phyloP scores from a whole-genome alignment of 35 echinoderm and acorn worm species.

The Antedon bifida region DNA sequence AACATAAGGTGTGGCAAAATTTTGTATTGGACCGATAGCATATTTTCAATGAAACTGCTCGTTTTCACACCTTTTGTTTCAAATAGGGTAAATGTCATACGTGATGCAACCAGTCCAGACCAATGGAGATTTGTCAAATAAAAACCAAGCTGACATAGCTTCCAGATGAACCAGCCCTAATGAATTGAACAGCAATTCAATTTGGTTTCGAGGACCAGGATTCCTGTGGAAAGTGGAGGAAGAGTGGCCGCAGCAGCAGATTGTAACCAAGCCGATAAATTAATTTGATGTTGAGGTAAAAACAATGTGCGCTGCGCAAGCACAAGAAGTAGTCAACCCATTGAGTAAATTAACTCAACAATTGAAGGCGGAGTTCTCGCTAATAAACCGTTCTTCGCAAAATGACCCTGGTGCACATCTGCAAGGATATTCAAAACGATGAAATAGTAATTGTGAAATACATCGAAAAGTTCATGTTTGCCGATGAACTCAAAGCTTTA shows the following conservation, averaged over 20 bases:
- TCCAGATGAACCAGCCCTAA: constrained; percentile 25
- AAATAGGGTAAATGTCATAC: constrained; percentile 28
- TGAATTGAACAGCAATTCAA: not conserved
- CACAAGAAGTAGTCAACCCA: no score
- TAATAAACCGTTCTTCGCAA: no score
- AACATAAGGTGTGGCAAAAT: constrained; percentile 3
- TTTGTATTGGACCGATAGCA: constrained; percentile 28
- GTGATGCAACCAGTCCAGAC: constrained; percentile 18
- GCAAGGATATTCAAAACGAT: no score
- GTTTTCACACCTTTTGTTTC: constrained; percentile 30
- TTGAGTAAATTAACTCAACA: no score
- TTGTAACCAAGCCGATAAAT: not conserved
- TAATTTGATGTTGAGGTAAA: not conserved
- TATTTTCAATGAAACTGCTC: constrained; percentile 15
- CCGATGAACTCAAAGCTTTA: no score
- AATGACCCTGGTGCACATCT: no score
- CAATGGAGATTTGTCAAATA: constrained; percentile 29
- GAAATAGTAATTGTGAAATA: no score
- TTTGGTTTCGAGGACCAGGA: not conserved
- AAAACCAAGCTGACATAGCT: constrained; percentile 49
- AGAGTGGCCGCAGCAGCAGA: not conserved
- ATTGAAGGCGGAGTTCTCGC: no score
- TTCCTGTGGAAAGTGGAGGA: not conserved
- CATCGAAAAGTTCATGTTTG: no score
- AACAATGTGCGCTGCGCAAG: not conserved